Base-by-base conservation (phyloP, 2,888 invertebrate species). In the Odontocolon sp. region DNA sequence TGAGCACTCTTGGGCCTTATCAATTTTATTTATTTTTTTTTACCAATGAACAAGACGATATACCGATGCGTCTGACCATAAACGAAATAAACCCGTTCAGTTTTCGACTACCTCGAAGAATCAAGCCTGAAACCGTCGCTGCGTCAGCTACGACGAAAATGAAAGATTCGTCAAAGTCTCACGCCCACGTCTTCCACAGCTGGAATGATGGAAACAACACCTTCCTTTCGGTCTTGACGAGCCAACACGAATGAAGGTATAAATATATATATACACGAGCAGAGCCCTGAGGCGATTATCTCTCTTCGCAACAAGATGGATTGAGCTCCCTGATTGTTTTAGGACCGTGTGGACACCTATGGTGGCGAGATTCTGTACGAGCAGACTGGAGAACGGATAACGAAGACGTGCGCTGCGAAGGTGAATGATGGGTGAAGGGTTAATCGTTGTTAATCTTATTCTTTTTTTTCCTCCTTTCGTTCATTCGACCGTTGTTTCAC, bases 121-220 rank as follows among this genome's bases (percentile, higher is more conserved):
- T 59, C 16, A 68, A 77, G 28, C 50, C 26, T 36, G 56, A 16
- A 45, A 16, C 21, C 50, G 23, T 21, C 33, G n/a, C 26, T 3
- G 11, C 1, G 23, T 36, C 47, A 45, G 52, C 42, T 42, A 47
- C 45, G 71, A 72, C 72, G 71, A 78, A 77, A 79, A 79, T 72
- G 78, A 80, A 72, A 80, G 81, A 82, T 82, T 82, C 80, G 80
- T 82, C 81, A 82, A 82, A 80, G 81, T 81, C 81, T 72, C 72
- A 75, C 78, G 69, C 79, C 80, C 76, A 80, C 80, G 74, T 69
- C n/a, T 42, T 61, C 57, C 40, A 23, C 54, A 18, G 28, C 28
- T 64, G 54, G 57, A 69, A 68, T 47, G 72, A 72, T 72, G 77
- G 72, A 77, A 73, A 64, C 77, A 77, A 73, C 73, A 69, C 69